These are phyloP conservation scores for Serranus cabrilla DNA, from an alignment of 2,797 vertebrate species.

Conservation along the genomic window DNA sequence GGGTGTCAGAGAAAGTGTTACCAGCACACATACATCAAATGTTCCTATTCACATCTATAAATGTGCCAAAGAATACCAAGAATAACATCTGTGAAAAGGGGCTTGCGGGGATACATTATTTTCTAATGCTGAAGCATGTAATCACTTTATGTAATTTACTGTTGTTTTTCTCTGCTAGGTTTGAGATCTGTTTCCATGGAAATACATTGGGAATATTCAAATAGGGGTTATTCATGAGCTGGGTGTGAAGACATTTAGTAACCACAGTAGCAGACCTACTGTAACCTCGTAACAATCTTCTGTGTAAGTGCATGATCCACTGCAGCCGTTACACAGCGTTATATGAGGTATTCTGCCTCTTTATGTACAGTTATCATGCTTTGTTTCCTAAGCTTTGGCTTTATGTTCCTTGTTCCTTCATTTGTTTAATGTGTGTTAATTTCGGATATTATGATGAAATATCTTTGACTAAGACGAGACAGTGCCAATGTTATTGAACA, in stretches of 20 bases:
- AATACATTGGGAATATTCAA: conserved; percentile 52
- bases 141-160: conserved; percentile 37
- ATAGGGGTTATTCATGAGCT: conserved; percentile 48
- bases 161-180: conserved; percentile 15
- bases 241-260: conserved; percentile 12
- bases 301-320: neutral
- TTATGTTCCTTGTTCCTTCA: too few species aligned
- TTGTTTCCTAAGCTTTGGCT: too few species aligned
- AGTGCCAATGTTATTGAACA: too few species aligned
- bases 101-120: neutral
- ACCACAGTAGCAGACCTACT: conserved; percentile 24
- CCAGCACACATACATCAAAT: too few species aligned
- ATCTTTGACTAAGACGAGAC: too few species aligned
- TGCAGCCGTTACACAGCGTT: neutral
- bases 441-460: too few species aligned
- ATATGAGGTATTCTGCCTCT: too few species aligned
- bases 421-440: too few species aligned
- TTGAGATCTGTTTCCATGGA: conserved; percentile 64
- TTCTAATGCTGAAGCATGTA: conserved; percentile 17
- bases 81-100: neutral
- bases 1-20: too few species aligned
- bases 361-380: too few species aligned
- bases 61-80: neutral
- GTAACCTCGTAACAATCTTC: neutral
- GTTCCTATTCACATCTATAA: neutral